phyloP scores from a whole-genome alignment of 2,113 vertebrate species.

The Todiramphus saurophagus region DNA sequence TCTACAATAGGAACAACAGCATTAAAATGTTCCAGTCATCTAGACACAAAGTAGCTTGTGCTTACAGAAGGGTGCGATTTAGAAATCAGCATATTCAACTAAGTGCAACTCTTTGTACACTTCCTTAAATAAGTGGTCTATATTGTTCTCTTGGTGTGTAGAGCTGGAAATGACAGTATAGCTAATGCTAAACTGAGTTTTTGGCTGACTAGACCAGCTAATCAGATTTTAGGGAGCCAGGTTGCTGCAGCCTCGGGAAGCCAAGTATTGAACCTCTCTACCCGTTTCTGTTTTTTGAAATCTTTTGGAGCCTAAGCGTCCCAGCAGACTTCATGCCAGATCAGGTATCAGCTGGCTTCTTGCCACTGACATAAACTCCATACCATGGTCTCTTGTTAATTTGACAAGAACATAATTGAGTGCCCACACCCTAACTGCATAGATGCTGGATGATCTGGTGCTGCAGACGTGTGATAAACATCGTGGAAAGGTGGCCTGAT shows the following conservation, averaged over 20 bases:
- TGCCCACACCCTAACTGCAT: slow-evolving; percentile 48
- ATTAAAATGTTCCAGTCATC: background rate
- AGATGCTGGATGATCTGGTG: slow-evolving; percentile 50
- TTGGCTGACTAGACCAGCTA: background rate
- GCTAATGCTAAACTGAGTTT: background rate
- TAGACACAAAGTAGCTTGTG: slow-evolving; percentile 28
- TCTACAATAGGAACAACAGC: slow-evolving; percentile 37
- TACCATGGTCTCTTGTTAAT: slow-evolving; percentile 54
- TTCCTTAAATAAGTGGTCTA: background rate
- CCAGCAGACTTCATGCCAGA: slow-evolving; percentile 1
- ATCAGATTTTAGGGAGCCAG: background rate
- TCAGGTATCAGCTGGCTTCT: slow-evolving; percentile 57
- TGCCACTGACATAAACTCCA: slow-evolving; percentile 39
- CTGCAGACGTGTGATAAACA: slow-evolving; percentile 24
- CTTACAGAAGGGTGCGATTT: background rate
- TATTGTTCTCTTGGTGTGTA: background rate
- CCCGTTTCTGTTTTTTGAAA: background rate
- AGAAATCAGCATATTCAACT: slow-evolving; percentile 1
- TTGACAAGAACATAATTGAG: slow-evolving; percentile 61
- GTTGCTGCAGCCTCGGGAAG: slow-evolving; percentile 9
- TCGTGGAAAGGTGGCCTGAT: slow-evolving; percentile 18
- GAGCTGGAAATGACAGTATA: background rate
- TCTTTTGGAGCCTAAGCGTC: background rate
- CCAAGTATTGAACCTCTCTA: background rate
- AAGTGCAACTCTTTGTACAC: background rate